Evolutionary conservation across 2,797 vertebrate genomes (phyloP).

Genomic region (Mormyrops attenuatus): DNA sequence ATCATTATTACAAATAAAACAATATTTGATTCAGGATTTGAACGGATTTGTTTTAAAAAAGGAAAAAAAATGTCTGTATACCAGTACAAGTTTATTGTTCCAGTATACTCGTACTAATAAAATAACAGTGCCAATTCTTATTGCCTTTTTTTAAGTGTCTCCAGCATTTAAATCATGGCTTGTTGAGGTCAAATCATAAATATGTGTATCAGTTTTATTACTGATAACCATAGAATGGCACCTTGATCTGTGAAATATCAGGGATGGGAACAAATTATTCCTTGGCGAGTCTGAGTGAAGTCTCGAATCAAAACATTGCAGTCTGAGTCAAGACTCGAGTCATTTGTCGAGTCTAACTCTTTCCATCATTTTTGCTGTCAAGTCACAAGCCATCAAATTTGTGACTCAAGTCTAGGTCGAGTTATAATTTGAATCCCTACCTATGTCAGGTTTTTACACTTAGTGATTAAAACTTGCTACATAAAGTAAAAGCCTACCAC

Average conservation of each 20-base stretch:
- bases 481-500: background rate
- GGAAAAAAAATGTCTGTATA: conserved; percentile 75
- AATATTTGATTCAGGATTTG: conserved; percentile 85
- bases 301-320: background rate
- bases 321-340: background rate
- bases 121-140: conserved; percentile 84
- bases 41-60: conserved; percentile 77
- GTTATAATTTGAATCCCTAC: background rate
- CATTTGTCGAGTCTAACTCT: background rate
- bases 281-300: background rate
- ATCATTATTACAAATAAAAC: conserved; percentile 83
- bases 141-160: conserved; percentile 18
- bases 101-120: conserved; percentile 89
- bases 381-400: background rate
- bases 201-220: background rate
- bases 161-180: background rate
- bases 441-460: background rate
- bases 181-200: background rate
- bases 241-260: background rate
- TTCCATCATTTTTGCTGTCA: background rate
- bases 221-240: background rate
- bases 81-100: conserved; percentile 86
- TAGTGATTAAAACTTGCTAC: background rate
- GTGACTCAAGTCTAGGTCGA: background rate
- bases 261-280: background rate